Conservation (phyloP, 1,140 invertebrate genomes). For the Harlomillsia oculata region DNA sequence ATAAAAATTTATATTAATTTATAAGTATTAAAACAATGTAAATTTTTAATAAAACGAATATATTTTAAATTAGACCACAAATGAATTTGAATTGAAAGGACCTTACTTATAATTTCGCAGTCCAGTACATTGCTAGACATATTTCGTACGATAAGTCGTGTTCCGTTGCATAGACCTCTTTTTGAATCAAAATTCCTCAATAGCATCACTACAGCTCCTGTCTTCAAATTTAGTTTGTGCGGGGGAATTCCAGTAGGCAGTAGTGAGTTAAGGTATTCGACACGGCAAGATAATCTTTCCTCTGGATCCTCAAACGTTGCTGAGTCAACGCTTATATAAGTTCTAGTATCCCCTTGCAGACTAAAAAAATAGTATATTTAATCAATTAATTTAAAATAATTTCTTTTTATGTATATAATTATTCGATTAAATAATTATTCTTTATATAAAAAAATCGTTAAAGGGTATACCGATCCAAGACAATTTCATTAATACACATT, state of each 20-base stretch:
- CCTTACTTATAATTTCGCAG: not conserved
- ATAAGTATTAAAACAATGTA: too few relatives aligned
- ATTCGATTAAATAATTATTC: too few relatives aligned
- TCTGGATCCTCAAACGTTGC: slow-evolving; percentile 30
- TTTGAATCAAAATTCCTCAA: slow-evolving; percentile 39
- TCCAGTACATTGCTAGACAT: slow-evolving; percentile 12
- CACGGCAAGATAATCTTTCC: slow-evolving; percentile 33
- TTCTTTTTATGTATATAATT: too few relatives aligned
- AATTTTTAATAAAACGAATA: too few relatives aligned
- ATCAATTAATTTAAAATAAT: too few relatives aligned
- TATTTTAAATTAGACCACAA: too few relatives aligned
- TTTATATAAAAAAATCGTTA: too few relatives aligned
- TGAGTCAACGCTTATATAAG: slow-evolving; percentile 28
- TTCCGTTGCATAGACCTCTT: slow-evolving; percentile 41
- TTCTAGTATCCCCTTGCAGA: not conserved
- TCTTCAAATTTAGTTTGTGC: slow-evolving; percentile 41
- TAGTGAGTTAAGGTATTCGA: slow-evolving; percentile 40
- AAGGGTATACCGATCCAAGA: too few relatives aligned
- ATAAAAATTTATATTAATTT: too few relatives aligned
- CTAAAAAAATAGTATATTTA: slow-evolving; percentile 28
- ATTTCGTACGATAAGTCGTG: slow-evolving; percentile 35
- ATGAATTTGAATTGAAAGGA: too few relatives aligned
- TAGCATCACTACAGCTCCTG: slow-evolving; percentile 39
- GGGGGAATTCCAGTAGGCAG: slow-evolving; percentile 40
- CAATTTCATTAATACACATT: too few relatives aligned